Base-by-base conservation (phyloP, 2,888 invertebrate genomes). In the Miltochrista miniata region DNA sequence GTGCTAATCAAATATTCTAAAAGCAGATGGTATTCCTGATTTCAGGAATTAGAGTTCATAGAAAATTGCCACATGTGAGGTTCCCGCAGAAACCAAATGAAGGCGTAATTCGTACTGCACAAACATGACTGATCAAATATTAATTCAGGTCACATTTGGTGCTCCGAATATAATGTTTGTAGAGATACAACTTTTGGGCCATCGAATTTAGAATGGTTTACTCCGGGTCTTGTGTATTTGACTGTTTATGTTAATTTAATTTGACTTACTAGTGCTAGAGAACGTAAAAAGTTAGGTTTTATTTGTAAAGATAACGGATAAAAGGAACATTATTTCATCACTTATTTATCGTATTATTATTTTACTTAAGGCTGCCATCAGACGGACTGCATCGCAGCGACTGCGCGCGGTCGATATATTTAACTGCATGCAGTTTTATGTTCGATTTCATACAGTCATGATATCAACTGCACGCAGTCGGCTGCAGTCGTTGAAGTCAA, bases 121-220 rank as follows among this genome's bases (percentile, higher is more conserved):
- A 79, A 83, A 83, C 74, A 78, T 53, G 18, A 56, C 74, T 65
- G 79, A 84, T 86, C 87, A 87, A 88, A 89, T 87, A 88, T 89
- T 87, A 87, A 88, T 88, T 89, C 89, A 76, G 87, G 88, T 87
- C 89, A 85, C 87, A 88, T 87, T 87, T 81, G 82, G 75, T 76
- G 74, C 77, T 83, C 74, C 72, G 71, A 82, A 83, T 81, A 81
- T 81, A 83, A 64, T 85, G 81, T 88, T 89, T 87, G 80, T 77
- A 73, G 79, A 84, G 85, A 87, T 83, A 86, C 83, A 87, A 87
- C 87, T 89, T 87, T 87, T 78, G 81, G 81, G 66, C 79, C 83
- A 83, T 87, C 82, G 83, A 82, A 86, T 84, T 85, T 81, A 78
- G 83, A 82, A 82, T 81, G 82, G 81, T 85, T 86, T 84, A 81